Evolutionary conservation across 2,888 invertebrate genomes (phyloP), one percentile per base, ranked within the genome.

Genomic region (Luffia ferchaultella): DNA sequence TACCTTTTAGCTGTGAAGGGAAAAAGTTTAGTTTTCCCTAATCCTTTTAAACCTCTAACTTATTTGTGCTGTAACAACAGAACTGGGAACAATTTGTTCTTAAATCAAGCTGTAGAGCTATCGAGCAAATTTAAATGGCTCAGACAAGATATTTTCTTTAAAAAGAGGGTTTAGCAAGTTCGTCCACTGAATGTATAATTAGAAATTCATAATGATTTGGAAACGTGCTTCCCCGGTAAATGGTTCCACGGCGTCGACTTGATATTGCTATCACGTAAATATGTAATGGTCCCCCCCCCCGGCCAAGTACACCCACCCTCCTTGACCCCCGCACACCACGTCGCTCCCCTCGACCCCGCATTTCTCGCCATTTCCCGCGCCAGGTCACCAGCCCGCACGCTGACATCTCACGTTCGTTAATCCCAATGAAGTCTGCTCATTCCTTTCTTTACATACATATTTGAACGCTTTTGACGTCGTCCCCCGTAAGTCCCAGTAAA

Each of bases 251-350:
- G 50, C 51, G 50, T 51, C 54, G 50, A 55, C 57, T 67, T 61
- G 54, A 61, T 63, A 70, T 69, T 69, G 57, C 57, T 56, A 62
- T 62, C 67, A 69, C 69, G 70, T 71, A 67, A 64, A 62, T 64
- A 64, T 62, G 63, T 67, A 65, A 65, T 65, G 60, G 60, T 58
- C 57, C 49, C 46, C 42, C 48, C 52, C 49, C 51, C 51, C n/a
- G n/a, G n/a, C n/a, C n/a, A n/a, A n/a, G n/a, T n/a, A n/a, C n/a
- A n/a, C n/a, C n/a, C n/a, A 51, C 47, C 53, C 47, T 51, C 46
- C 43, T 48, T 41, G 43, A 46, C 44, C 44, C 48, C 45, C 45
- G n/a, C n/a, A 12, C 41, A 41, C 30, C 44, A 40, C 45, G 18
- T 49, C 16, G 20, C 45, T 49, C 40, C 15, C 15, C 18, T 42